Conservation (phyloP, 1,140 invertebrate species). For the Drosophila serrata region DNA sequence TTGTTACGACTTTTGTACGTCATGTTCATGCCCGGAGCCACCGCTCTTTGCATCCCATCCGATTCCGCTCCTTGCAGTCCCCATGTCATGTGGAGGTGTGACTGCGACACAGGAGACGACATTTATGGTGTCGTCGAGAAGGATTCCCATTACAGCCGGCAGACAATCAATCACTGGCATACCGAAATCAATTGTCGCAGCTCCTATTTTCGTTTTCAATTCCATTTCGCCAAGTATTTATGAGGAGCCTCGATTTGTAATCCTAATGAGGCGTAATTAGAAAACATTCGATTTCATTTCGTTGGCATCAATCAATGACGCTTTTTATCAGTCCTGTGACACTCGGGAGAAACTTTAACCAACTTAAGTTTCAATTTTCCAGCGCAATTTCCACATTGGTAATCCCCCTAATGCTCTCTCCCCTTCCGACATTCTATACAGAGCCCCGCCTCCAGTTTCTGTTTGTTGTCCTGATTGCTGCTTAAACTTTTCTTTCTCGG, state of each 20-base stretch:
- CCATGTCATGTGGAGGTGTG: conserved; percentile 55
- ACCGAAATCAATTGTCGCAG: conserved; percentile 64
- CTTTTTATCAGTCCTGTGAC: conserved; percentile 32
- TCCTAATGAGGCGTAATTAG: conserved; percentile 77
- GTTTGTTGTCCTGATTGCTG: conserved; percentile 63
- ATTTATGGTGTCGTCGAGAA: conserved; percentile 78
- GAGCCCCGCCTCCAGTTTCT: conserved; percentile 7
- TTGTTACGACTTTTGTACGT: conserved; percentile 80
- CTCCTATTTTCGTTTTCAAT: conserved; percentile 66
- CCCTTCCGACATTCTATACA: background rate
- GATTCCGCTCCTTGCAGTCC: conserved; percentile 12
- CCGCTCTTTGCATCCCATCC: conserved; percentile 35
- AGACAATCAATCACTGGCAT: conserved; percentile 77
- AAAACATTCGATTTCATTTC: conserved; percentile 69
- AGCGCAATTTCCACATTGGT: conserved; percentile 30
- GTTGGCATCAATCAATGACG: conserved; percentile 62
- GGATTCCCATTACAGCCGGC: conserved; percentile 51
- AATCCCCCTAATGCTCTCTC: conserved; percentile 28
- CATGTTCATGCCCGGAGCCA: conserved; percentile 61
- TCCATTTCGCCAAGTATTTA: conserved; percentile 74
- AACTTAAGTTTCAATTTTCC: conserved; percentile 69
- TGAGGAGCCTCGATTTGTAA: conserved; percentile 60
- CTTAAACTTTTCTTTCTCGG: conserved; percentile 61
- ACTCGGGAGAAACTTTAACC: conserved; percentile 56
- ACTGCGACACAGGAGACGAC: conserved; percentile 74